Evolutionary conservation across 2,888 invertebrate species (phyloP).

Genomic region (Oscheius sp.): DNA sequence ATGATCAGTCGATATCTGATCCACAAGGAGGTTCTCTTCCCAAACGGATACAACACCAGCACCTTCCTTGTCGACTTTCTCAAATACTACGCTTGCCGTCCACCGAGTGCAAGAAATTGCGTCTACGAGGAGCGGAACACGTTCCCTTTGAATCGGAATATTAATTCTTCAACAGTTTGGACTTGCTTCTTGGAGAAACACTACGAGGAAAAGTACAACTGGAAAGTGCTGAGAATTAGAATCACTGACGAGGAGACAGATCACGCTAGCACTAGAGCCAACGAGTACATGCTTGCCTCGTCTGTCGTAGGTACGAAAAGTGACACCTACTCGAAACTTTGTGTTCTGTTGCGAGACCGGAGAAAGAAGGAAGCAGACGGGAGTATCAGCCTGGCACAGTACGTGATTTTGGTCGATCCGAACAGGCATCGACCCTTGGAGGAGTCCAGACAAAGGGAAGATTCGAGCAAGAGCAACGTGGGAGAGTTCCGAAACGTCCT

Average conservation of each 20-base stretch:
- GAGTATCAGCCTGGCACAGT: slow-evolving; percentile 28
- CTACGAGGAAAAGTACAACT: slow-evolving; percentile 80
- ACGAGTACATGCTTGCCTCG: slow-evolving; percentile 60
- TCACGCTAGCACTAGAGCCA: slow-evolving; percentile 14
- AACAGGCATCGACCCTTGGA: slow-evolving; percentile 38
- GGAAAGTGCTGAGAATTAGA: slow-evolving; percentile 81
- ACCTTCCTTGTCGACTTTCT: slow-evolving; percentile 84
- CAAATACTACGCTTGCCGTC: slow-evolving; percentile 83
- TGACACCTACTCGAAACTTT: slow-evolving; percentile 37
- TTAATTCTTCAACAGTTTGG: slow-evolving; percentile 80
- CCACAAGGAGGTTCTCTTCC: slow-evolving; percentile 65
- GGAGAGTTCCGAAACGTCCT: slow-evolving; percentile 38
- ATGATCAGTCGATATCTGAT: slow-evolving; percentile 56
- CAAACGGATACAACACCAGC: slow-evolving; percentile 80
- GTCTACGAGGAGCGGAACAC: slow-evolving; percentile 80
- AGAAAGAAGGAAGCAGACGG: slow-evolving; percentile 14
- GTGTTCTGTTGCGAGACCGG: slow-evolving; percentile 47
- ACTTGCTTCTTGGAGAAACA: slow-evolving; percentile 80
- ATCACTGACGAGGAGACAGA: slow-evolving; percentile 33
- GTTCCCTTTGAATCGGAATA: slow-evolving; percentile 78
- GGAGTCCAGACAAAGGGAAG: slow-evolving; percentile 41
- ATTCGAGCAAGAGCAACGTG: slow-evolving; percentile 35
- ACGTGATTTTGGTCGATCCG: slow-evolving; percentile 38
- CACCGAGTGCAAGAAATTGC: slow-evolving; percentile 83
- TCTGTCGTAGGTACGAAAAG: neutral